Conservation (phyloP, 2,797 vertebrate genomes). For the Phoeniculus purpureus region DNA sequence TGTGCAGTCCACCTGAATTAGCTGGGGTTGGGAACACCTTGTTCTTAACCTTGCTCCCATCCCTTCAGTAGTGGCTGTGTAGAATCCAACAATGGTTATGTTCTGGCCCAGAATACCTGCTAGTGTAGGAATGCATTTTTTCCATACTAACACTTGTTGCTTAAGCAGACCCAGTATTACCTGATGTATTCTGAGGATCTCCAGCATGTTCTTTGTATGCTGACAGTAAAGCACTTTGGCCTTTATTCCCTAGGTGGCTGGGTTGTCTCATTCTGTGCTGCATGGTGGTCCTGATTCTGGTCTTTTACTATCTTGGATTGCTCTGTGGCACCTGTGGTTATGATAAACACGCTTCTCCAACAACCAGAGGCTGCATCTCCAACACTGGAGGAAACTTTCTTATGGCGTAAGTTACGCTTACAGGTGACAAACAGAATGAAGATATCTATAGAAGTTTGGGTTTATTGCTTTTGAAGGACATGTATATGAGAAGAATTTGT, state of each 20-base stretch:
- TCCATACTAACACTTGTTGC: not conserved
- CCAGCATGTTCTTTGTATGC: not conserved
- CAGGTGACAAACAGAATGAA: not conserved
- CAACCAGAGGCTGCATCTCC: conserved; percentile 91
- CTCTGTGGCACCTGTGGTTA: conserved; percentile 90
- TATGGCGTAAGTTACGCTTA: conserved; percentile 88
- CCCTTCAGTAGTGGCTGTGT: not conserved
- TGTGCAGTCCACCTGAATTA: not conserved
- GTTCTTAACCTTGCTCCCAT: not conserved
- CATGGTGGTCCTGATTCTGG: conserved; percentile 88
- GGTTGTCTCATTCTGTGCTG: conserved; percentile 87
- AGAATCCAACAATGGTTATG: not conserved
- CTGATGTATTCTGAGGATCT: not conserved
- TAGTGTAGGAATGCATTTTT: not conserved
- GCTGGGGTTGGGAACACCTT: not conserved
- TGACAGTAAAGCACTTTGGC: not conserved
- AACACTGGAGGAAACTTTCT: conserved; percentile 97
- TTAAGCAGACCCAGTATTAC: not conserved
- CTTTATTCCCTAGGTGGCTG: conserved; percentile 85
- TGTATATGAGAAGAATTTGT: not conserved
- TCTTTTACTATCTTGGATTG: conserved; percentile 92
- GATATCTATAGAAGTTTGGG: not conserved
- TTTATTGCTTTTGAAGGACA: not conserved
- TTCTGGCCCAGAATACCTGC: not conserved
- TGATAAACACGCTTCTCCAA: conserved; percentile 90